Evolutionary conservation across 2,888 invertebrate genomes (phyloP), one percentile per base, ranked within the genome.

Genomic region (Ochropleura plecta): DNA sequence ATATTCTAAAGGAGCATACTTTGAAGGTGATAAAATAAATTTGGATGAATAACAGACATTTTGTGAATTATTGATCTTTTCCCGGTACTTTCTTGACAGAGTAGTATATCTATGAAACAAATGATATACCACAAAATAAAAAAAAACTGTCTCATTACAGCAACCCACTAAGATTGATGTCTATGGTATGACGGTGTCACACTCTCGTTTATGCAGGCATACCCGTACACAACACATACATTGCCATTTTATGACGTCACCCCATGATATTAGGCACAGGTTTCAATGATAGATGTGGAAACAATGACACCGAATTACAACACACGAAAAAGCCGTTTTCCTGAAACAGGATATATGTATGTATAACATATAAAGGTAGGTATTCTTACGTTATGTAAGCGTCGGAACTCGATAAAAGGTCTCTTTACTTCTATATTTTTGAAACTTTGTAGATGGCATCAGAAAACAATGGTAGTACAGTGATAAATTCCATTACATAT

Each of bases 401-500:
- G 57, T 57, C 7, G 12, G 10, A 46, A 30, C 30, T 30, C 30
- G n/a, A 46, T n/a, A 30, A 48, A 42, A 16, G 14, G n/a, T 20
- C 9, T 18, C 14, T 69, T 55, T 14, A n/a, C 14, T 49, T 44
- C 55, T 40, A 66, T 16, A 30, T 46, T 70, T 44, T 51, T 67
- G n/a, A 30, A 53, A 44, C 10, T n/a, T 2, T 30, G 30, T 3
- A 46, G 6, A 30, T 46, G 14, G 10, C 14, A 48, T 49, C 20
- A 44, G 9, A 48, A 6, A 18, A 6, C 20, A 48, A 40, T 55
- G 30, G 30, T 2, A 30, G 30, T 30, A 30, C 30, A 30, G 30
- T 30, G 30, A 30, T 30, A 83, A 84, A 77, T 79, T 66, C 82
- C 72, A 78, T 79, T 66, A 82, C 72, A 78, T 81, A 84, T 84